phyloP scores from a whole-genome alignment of 2,888 invertebrate species.

The Lycocerus yunnanus region DNA sequence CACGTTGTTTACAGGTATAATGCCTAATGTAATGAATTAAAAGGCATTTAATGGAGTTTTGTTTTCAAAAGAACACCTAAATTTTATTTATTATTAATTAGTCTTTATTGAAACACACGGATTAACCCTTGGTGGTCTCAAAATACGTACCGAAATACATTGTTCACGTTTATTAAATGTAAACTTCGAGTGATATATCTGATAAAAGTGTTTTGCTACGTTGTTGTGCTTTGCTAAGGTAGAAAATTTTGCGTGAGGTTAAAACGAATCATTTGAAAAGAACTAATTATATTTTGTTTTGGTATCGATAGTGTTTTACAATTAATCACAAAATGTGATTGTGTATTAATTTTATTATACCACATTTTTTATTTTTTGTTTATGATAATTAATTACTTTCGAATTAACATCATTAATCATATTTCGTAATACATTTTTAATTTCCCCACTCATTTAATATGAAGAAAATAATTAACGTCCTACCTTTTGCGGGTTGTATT shows the following conservation, averaged over 20 bases:
- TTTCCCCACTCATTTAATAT: background rate
- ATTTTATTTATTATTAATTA: background rate
- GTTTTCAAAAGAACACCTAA: background rate
- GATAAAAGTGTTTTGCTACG: background rate
- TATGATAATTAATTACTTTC: background rate
- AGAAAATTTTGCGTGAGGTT: background rate
- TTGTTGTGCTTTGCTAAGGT: background rate
- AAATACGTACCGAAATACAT: background rate
- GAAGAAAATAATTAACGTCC: background rate
- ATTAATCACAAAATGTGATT: background rate
- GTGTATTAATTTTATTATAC: background rate
- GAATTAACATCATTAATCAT: background rate
- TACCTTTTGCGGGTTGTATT: background rate
- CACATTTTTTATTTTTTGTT: background rate
- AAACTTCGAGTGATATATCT: background rate
- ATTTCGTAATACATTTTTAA: background rate
- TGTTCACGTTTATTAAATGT: background rate
- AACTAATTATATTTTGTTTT: background rate
- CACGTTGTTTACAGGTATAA: background rate
- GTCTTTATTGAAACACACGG: background rate
- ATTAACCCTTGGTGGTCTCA: background rate
- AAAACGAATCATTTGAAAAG: background rate
- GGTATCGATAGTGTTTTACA: background rate
- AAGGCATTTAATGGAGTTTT: background rate
- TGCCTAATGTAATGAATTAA: background rate